A percentile compares a stretch with the other conserved stretches of the same genome.
These are phyloP conservation scores for Chinchilla lanigera DNA, from an alignment of 2,113 vertebrate genomes.

Conservation along the genomic window DNA sequence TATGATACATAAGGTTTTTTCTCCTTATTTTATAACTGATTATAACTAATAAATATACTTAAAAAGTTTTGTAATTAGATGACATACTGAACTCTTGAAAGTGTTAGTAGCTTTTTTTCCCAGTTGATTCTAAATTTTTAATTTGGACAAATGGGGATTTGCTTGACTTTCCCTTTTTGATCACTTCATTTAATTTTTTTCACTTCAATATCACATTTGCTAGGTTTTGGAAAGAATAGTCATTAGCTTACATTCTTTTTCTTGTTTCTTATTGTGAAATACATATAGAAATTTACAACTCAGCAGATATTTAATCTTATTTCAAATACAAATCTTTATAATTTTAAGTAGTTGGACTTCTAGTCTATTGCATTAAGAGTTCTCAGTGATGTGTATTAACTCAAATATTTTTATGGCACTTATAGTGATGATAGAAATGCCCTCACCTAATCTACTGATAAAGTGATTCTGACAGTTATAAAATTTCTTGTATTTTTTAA, in stretches of 20 bases:
- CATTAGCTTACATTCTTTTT: neutral
- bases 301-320: neutral
- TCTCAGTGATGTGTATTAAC: neutral
- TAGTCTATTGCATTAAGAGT: neutral
- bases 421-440: neutral
- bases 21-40: neutral
- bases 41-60: neutral
- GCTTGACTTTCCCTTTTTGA: neutral
- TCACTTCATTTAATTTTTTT: neutral
- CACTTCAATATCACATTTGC: neutral
- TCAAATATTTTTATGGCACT: neutral
- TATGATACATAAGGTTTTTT: neutral
- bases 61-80: neutral
- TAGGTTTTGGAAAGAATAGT: conserved; percentile 10
- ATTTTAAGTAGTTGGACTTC: conserved; percentile 7
- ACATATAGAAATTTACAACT: neutral
- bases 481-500: neutral
- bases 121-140: neutral
- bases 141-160: neutral
- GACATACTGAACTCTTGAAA: neutral
- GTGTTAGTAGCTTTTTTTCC: neutral
- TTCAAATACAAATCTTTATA: conserved; percentile 23
- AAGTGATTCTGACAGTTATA: neutral
- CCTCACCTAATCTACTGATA: neutral
- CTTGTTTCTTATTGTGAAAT: conserved; percentile 24